A percentile compares a stretch with the other conserved stretches of the same genome.
These are phyloP conservation scores for Artemia franciscana DNA, from an alignment of 1,140 invertebrate species.

Conservation along the genomic window DNA sequence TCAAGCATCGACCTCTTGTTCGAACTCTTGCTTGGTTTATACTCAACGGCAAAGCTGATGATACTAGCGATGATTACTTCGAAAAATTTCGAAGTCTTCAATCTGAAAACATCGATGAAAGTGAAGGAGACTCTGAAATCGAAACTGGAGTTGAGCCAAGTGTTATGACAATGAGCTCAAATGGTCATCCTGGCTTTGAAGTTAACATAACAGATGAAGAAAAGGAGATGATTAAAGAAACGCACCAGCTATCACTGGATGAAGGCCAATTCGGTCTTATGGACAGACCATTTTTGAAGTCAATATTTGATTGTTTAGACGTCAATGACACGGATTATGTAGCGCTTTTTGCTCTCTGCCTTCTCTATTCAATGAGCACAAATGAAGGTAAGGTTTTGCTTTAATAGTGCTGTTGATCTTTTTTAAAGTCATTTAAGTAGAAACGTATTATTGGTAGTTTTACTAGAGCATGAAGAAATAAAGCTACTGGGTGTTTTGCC, in stretches of 20 bases:
- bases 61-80: not conserved
- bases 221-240: slow-evolving; percentile 33
- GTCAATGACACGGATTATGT: slow-evolving; percentile 83
- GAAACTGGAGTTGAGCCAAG: not conserved
- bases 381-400: slow-evolving; percentile 59
- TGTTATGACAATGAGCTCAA: not conserved
- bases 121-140: not conserved
- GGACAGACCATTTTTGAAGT: slow-evolving; percentile 63
- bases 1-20: slow-evolving; percentile 66
- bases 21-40: slow-evolving; percentile 69
- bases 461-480: too few species aligned
- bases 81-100: not conserved
- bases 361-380: slow-evolving; percentile 76
- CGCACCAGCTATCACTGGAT: not conserved
- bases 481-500: too few species aligned
- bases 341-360: slow-evolving; percentile 67
- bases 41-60: slow-evolving; percentile 32
- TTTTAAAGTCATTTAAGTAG: too few species aligned
- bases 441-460: too few species aligned
- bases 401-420: too few species aligned
- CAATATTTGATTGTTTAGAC: slow-evolving; percentile 45
- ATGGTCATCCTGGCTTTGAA: slow-evolving; percentile 12
- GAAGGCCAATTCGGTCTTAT: slow-evolving; percentile 12
- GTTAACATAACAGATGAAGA: slow-evolving; percentile 78
- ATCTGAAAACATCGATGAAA: not conserved